Percentiles rank a stretch among this genome's conserved stretches.
These are phyloP conservation scores for Orchestes rusci DNA, from an alignment of 2,888 invertebrate genomes.

Conservation along the genomic window DNA sequence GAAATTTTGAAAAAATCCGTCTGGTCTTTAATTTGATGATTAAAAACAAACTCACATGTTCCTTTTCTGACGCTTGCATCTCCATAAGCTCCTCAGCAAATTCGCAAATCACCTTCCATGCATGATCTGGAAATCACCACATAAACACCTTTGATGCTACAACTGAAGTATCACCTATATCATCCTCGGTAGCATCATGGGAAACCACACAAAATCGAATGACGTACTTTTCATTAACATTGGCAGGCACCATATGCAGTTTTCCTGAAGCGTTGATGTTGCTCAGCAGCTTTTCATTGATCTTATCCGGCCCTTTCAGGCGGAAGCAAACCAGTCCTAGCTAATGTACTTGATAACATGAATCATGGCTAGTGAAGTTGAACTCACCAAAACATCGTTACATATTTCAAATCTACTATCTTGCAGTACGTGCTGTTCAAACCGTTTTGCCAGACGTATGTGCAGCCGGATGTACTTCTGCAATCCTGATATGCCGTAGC, in stretches of 20 bases:
- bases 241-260: constrained; percentile 95
- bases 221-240: constrained; percentile 81
- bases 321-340: constrained; percentile 90
- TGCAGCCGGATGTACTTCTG: constrained; percentile 91
- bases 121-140: constrained; percentile 53
- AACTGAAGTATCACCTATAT: constrained; percentile 53
- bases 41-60: constrained; percentile 45
- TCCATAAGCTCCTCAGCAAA: constrained; percentile 75
- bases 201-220: constrained; percentile 93
- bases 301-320: constrained; percentile 65
- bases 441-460: constrained; percentile 80
- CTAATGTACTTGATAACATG: constrained; percentile 49
- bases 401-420: constrained; percentile 86
- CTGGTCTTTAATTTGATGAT: not conserved
- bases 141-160: not conserved
- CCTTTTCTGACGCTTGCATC: constrained; percentile 52
- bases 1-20: not conserved
- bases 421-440: constrained; percentile 70
- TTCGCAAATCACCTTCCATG: constrained; percentile 79
- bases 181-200: constrained; percentile 78
- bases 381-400: constrained; percentile 79
- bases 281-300: constrained; percentile 87
- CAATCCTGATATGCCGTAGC: constrained; percentile 88
- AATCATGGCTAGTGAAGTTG: not conserved
- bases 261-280: constrained; percentile 92